These are phyloP conservation scores for Plecturocebus donacophilus DNA, from an alignment of 2,113 vertebrate species.

Conservation along the genomic window DNA sequence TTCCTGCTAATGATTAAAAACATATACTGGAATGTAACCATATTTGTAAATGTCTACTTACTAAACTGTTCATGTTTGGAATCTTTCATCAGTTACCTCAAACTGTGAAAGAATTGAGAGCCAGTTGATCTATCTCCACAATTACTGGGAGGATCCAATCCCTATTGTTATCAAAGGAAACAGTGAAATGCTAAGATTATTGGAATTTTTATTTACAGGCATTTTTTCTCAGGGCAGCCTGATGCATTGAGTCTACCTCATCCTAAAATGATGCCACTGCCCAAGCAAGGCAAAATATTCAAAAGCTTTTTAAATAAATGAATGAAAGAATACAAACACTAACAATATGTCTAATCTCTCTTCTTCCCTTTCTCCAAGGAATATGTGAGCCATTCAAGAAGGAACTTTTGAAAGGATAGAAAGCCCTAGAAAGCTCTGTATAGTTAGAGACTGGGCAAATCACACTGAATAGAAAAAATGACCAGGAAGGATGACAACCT, in stretches of 20 bases:
- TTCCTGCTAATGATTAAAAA: not conserved
- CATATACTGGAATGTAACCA: not conserved
- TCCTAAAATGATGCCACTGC: not conserved
- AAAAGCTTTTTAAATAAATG: not conserved
- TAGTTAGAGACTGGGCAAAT: not conserved
- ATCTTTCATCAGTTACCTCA: not conserved
- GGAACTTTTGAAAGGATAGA: not conserved
- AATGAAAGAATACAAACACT: not conserved
- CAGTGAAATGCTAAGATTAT: not conserved
- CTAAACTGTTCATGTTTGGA: not conserved
- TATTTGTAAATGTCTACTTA: not conserved
- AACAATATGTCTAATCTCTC: not conserved
- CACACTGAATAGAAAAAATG: not conserved
- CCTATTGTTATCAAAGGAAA: not conserved
- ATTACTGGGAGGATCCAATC: not conserved
- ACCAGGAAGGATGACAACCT: not conserved
- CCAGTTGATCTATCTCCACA: not conserved
- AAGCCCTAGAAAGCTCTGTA: not conserved
- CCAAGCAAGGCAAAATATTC: not conserved
- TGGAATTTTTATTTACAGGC: not conserved
- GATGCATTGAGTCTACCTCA: not conserved
- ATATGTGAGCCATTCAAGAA: not conserved
- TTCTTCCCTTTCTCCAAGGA: not conserved
- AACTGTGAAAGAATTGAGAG: not conserved
- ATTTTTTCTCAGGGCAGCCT: not conserved